Base-by-base conservation (phyloP, 2,888 invertebrate species). In the Lordiphosa andalusiaca region DNA sequence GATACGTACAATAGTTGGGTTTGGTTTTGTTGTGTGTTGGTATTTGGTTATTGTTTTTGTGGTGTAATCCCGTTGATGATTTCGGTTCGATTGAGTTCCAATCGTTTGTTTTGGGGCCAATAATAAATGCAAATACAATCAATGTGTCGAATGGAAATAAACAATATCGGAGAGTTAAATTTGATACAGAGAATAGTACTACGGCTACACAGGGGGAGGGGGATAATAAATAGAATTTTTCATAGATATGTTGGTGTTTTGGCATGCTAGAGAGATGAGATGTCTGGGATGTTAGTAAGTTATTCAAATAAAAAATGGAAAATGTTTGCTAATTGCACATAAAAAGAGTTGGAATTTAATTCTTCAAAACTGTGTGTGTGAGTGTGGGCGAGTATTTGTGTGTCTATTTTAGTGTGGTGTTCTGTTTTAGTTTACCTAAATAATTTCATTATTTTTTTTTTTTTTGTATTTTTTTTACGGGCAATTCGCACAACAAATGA, bases 401-500 rank as follows among this genome's bases (percentile, higher is more conserved):
- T 52, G 46, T 56, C 12, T 39, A 38, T 47, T 55, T 38, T 10
- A 48, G 47, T 19, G 30, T 39, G 9, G 19, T 33, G 33, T 38
- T 55, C 49, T 49, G 39, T 16, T 23, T 36, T 16, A 55, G 64
- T 63, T 63, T 47, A 57, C 64, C 63, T 41, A 63, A 10, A 63
- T 56, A 21, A 47, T 63, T n/a, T 54, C 56, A 55, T 65, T 50
- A 44, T 56, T 62, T 30, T 23, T 49, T 50, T 48, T 63, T 62
- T 19, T 23, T 49, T 58, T 48, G 19, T 19, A 33, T 62, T 63
- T 58, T 51, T 53, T 52, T 58, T 54, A 71, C 82, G 78, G 82
- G 82, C 73, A 77, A 75, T 75, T 77, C 78, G 73, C 71, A 82
- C 75, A 78, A 78, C 73, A 78, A 82, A 78, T 82, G 75, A 78